These are phyloP conservation scores for Acrocyrtus sp. DNA, from an alignment of 2,888 invertebrate genomes.

Conservation along the genomic window DNA sequence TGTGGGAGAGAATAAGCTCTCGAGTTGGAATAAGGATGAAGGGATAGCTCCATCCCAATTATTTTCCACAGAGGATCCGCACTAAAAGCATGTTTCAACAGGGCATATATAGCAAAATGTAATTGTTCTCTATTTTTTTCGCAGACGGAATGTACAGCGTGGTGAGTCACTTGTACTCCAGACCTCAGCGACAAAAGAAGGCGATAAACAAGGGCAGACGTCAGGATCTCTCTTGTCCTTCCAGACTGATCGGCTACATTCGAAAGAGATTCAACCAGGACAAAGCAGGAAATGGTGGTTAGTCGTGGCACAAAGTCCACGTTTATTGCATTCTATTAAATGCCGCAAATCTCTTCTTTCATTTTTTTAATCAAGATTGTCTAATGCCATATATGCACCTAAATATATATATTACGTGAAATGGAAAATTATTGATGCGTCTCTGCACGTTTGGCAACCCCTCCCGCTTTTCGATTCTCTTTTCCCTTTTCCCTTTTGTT, in stretches of 20 bases:
- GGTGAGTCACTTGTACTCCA: slow-evolving; percentile 63
- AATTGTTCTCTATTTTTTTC: not conserved
- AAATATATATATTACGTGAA: too few relatives aligned
- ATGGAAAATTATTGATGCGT: too few relatives aligned
- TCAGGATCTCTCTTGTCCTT: slow-evolving; percentile 63
- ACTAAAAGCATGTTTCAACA: too few relatives aligned
- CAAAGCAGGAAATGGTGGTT: slow-evolving; percentile 61
- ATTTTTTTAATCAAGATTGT: not conserved
- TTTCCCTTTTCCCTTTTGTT: too few relatives aligned
- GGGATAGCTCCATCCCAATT: too few relatives aligned
- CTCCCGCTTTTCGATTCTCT: too few relatives aligned
- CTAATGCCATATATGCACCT: too few relatives aligned
- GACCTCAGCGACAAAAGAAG: slow-evolving; percentile 62
- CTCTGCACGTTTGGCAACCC: too few relatives aligned
- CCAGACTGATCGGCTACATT: slow-evolving; percentile 63
- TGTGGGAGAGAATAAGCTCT: too few relatives aligned
- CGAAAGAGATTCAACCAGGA: slow-evolving; percentile 63
- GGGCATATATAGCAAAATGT: too few relatives aligned
- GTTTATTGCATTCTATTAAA: not conserved
- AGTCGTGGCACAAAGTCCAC: slow-evolving; percentile 1
- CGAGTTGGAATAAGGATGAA: not conserved
- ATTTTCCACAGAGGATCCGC: too few relatives aligned
- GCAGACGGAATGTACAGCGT: slow-evolving; percentile 62
- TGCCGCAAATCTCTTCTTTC: slow-evolving; percentile 6
- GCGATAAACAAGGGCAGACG: slow-evolving; percentile 48